Conservation (phyloP, 2,113 vertebrate genomes). For the Gavia stellata region DNA sequence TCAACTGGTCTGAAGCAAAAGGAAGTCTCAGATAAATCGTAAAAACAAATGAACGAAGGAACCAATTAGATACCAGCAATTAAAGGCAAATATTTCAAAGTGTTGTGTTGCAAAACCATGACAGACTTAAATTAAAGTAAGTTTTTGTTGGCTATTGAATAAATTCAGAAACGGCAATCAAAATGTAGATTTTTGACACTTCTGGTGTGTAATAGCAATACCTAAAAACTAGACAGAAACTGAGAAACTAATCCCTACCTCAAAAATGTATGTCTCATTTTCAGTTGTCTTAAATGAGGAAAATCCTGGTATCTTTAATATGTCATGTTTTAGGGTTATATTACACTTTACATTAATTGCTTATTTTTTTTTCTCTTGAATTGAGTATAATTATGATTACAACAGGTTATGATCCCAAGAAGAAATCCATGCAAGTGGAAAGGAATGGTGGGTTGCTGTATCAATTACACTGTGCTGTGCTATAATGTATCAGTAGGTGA, state of each 20-base stretch:
- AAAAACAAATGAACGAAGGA: not conserved
- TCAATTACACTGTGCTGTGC: not conserved
- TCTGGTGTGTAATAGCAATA: not conserved
- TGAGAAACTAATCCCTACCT: not conserved
- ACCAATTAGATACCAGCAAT: not conserved
- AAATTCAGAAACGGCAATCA: not conserved
- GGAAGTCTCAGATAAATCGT: not conserved
- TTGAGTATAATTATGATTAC: not conserved
- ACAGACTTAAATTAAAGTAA: not conserved
- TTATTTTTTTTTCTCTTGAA: not conserved
- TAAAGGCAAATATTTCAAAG: not conserved
- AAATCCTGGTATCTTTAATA: not conserved
- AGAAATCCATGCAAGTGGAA: not conserved
- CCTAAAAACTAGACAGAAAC: not conserved
- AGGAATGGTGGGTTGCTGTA: not conserved
- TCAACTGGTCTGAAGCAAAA: not conserved
- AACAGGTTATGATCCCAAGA: not conserved
- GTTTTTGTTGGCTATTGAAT: not conserved
- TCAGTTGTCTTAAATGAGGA: not conserved
- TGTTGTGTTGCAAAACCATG: accelerated
- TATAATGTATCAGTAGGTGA: not conserved
- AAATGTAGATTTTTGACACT: not conserved
- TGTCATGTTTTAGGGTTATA: not conserved
- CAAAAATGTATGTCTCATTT: not conserved
- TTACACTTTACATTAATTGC: not conserved